Base-by-base conservation (phyloP, 2,888 invertebrate genomes). In the Chirona hameri region DNA sequence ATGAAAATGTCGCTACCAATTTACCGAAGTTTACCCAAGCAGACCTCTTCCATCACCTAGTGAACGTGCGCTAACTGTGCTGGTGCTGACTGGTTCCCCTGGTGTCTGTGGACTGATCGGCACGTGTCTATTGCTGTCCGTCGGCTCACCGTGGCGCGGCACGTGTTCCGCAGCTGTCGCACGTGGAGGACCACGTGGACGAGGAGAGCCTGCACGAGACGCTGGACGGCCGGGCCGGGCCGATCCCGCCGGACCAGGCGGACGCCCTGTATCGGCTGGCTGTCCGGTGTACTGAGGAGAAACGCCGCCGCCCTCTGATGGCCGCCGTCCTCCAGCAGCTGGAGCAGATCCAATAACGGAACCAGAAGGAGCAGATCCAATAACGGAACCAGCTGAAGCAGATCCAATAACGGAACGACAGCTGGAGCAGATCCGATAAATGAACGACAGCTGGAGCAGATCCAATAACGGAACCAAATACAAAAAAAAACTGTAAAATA, bases 291-390 rank as follows among this genome's bases (percentile, higher is more conserved):
- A 88, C 92, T 82, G 88, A 89, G 83, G 88, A 89, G 79, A 91
- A 91, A 84, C 90, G 90, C 85, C 89, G 89, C 81, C 87, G 93
- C 85, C 93, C 92, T 0, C 88, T 89, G 24, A 92, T 93, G 90
- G 89, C 18, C 5, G 52, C 0, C 52, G 80, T 80, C 52, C 80
- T 80, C 12, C 52, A 48, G 52, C 48, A 55, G 55, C 80, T 80
- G 80, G 15, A 80, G 52, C n/a, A 48, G 79, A 21, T 80, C 4
- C 46, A 79, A 27, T 65, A n/a, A 65, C 65, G 65, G n/a, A 65
- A 27, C 65, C 65, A 9, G 65, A 27, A 9, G 65, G 65, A 29
- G 69, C 69, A 29, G 9, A 14, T 69, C 69, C 29, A 69, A 15
- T 69, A 69, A 29, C 27, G 69, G 69, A 60, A 60, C 60, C 15